These are phyloP conservation scores for Euglossa dilemma DNA, from an alignment of 1,140 invertebrate species.

Conservation along the genomic window DNA sequence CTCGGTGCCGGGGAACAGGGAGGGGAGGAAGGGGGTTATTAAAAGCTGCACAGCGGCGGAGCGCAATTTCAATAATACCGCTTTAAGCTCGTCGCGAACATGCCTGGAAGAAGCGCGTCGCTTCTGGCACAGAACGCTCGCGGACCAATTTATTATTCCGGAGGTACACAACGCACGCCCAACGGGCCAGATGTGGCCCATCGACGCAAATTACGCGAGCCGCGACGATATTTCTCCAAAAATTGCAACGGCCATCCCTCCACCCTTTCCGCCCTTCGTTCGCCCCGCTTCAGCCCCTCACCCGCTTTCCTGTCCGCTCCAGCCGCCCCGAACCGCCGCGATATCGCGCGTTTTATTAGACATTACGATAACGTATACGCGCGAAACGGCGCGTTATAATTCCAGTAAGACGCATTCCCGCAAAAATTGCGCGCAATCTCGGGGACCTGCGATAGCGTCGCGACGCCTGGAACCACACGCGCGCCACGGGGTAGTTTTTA, in stretches of 20 bases:
- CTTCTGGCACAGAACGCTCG: constrained; percentile 33
- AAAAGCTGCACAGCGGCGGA: constrained; percentile 28
- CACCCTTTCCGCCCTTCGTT: too few species aligned
- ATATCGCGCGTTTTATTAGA: constrained; percentile 44
- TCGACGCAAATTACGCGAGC: constrained; percentile 43
- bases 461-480: too few species aligned
- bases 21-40: constrained; percentile 21
- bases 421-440: constrained; percentile 37
- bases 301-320: too few species aligned
- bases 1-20: background rate
- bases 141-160: constrained; percentile 45
- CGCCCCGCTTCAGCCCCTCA: background rate
- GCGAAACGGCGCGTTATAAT: constrained; percentile 26
- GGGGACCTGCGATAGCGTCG: background rate
- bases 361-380: constrained; percentile 41
- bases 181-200: constrained; percentile 43
- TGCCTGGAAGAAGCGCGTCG: constrained; percentile 38
- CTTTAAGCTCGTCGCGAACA: constrained; percentile 30
- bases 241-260: constrained; percentile 24
- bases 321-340: too few species aligned
- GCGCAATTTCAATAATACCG: constrained; percentile 57
- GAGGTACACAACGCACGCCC: constrained; percentile 7
- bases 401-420: constrained; percentile 17
- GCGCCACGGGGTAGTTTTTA: background rate
- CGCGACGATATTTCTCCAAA: constrained; percentile 48